These are phyloP conservation scores for Xylocopa sonorina DNA, from an alignment of 1,140 invertebrate genomes.

Conservation along the genomic window DNA sequence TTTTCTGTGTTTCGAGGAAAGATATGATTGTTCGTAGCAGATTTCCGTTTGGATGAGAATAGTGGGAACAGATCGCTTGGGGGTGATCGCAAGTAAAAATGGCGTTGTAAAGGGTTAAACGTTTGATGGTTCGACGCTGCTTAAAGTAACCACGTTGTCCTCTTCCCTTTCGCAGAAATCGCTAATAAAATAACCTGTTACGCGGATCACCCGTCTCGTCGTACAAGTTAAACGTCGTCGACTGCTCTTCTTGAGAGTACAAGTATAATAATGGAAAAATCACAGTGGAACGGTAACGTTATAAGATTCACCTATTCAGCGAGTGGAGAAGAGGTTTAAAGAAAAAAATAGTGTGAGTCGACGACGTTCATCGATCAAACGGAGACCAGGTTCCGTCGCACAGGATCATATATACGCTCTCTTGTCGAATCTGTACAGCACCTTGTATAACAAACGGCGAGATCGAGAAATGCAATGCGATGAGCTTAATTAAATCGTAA, in stretches of 20 bases:
- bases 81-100: too few species aligned
- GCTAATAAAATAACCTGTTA: neutral
- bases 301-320: neutral
- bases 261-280: neutral
- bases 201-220: neutral
- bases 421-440: neutral
- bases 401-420: neutral
- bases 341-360: too few species aligned
- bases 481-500: slow-evolving; percentile 19
- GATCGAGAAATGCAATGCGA: slow-evolving; percentile 9
- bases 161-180: too few species aligned
- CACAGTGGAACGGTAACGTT: neutral
- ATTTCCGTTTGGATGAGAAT: too few species aligned
- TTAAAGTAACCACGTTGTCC: neutral
- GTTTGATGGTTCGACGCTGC: neutral
- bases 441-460: neutral
- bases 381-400: neutral
- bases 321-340: too few species aligned
- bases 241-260: neutral
- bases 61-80: too few species aligned
- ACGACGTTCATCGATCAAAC: slow-evolving; percentile 1
- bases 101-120: too few species aligned
- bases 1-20: too few species aligned
- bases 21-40: too few species aligned
- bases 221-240: neutral